Percentiles rank a stretch among this genome's conserved stretches.
Conservation (phyloP, 2,888 invertebrate genomes). For the Philereme transversata region DNA sequence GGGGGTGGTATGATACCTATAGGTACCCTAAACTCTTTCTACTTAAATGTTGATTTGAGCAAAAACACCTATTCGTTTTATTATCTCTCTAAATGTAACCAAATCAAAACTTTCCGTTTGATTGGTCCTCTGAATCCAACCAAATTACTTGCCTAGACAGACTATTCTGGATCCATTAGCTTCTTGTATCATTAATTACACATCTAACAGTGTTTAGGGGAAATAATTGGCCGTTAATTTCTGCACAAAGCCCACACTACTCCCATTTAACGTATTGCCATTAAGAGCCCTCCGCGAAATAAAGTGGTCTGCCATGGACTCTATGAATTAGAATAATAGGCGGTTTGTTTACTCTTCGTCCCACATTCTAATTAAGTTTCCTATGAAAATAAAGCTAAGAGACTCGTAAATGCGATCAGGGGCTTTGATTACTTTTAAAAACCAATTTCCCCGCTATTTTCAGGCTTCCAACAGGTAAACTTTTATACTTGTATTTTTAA, state of each 20-base stretch:
- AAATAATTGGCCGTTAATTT: slow-evolving; percentile 25
- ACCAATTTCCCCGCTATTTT: slow-evolving; percentile 17
- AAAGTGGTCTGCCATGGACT: slow-evolving; percentile 47
- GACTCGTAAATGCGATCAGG: slow-evolving; percentile 11
- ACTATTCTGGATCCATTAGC: neutral
- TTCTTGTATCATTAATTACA: slow-evolving; percentile 1
- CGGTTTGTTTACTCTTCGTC: slow-evolving; percentile 31
- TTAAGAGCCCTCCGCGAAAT: slow-evolving; percentile 42
- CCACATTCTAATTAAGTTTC: slow-evolving; percentile 34
- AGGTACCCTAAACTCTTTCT: too few relatives aligned
- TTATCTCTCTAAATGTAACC: neutral
- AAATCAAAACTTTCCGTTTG: neutral
- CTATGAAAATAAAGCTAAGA: neutral
- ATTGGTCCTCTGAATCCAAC: neutral
- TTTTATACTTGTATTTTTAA: slow-evolving; percentile 36
- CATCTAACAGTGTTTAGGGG: slow-evolving; percentile 6
- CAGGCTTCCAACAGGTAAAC: slow-evolving; percentile 32
- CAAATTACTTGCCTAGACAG: neutral
- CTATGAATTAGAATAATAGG: slow-evolving; percentile 54
- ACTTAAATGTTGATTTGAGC: too few relatives aligned
- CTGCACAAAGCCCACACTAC: slow-evolving; percentile 22
- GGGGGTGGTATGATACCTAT: too few relatives aligned
- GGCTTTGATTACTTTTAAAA: slow-evolving; percentile 25
- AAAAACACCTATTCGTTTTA: too few relatives aligned
- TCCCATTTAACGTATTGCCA: slow-evolving; percentile 34